Conservation (phyloP, 2,797 vertebrate species). For the Xyrichtys novacula region DNA sequence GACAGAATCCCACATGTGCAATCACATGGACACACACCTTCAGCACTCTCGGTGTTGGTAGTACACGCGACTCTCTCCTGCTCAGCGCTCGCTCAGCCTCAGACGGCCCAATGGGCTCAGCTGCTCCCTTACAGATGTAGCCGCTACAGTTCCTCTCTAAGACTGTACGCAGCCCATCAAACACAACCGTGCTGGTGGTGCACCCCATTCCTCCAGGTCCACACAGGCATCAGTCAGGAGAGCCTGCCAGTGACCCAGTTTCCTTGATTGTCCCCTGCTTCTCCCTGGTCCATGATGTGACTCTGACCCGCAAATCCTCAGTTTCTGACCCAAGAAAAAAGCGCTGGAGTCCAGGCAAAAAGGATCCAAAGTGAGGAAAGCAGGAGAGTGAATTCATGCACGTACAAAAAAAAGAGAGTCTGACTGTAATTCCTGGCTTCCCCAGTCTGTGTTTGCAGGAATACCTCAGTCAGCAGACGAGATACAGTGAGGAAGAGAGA, state of each 20-base stretch:
- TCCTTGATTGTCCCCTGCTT: slow-evolving; percentile 48
- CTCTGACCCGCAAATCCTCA: slow-evolving; percentile 55
- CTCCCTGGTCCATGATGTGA: slow-evolving; percentile 63
- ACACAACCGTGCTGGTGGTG: slow-evolving; percentile 93
- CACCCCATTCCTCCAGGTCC: slow-evolving; percentile 93
- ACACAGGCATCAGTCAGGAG: slow-evolving; percentile 76
- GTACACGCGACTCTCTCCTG: slow-evolving; percentile 89
- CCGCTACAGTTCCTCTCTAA: slow-evolving; percentile 95
- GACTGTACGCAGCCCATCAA: slow-evolving; percentile 93
- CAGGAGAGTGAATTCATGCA: slow-evolving; percentile 42
- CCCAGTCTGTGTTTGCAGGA: slow-evolving; percentile 55
- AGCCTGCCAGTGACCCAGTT: slow-evolving; percentile 70
- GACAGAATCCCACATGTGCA: neutral
- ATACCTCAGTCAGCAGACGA: slow-evolving; percentile 77
- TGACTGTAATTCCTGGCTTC: slow-evolving; percentile 51
- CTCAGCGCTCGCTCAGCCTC: slow-evolving; percentile 87
- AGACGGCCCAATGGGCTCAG: slow-evolving; percentile 87
- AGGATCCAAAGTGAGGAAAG: slow-evolving; percentile 25
- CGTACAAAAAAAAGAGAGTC: slow-evolving; percentile 15
- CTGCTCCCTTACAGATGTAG: slow-evolving; percentile 92
- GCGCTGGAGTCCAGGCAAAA: slow-evolving; percentile 28
- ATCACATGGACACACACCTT: slow-evolving; percentile 73
- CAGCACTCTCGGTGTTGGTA: slow-evolving; percentile 84
- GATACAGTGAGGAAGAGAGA: slow-evolving; percentile 63
- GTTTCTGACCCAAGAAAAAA: slow-evolving; percentile 37